Percentiles rank a stretch among this genome's conserved stretches.
These are phyloP conservation scores for Pachydiplax longipennis DNA, from an alignment of 2,888 invertebrate species.

Conservation along the genomic window DNA sequence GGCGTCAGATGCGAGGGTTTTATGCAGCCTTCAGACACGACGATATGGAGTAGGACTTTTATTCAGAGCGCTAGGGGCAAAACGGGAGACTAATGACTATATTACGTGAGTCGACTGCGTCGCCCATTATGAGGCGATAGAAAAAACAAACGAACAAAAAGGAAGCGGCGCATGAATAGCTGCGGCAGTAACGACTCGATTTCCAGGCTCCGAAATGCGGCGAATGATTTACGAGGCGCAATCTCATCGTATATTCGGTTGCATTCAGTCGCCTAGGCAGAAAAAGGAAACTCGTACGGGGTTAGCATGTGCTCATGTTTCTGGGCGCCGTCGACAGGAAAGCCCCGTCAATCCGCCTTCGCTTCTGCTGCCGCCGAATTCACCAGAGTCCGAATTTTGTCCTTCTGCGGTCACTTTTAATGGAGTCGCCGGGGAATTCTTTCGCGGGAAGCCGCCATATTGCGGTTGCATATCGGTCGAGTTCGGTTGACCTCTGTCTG, in stretches of 20 bases:
- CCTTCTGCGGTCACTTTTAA: conserved; percentile 20
- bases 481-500: conserved; percentile 8
- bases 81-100: conserved; percentile 26
- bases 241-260: conserved; percentile 34
- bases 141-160: conserved; percentile 6
- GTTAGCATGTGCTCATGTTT: background rate
- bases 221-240: conserved; percentile 13
- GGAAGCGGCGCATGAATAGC: background rate
- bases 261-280: background rate
- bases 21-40: too few species aligned
- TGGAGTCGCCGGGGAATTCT: conserved; percentile 26
- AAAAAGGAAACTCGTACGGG: background rate
- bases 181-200: conserved; percentile 24
- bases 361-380: conserved; percentile 11
- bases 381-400: background rate
- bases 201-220: background rate
- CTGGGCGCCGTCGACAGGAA: background rate
- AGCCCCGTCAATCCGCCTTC: background rate
- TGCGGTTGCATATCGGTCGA: conserved; percentile 20
- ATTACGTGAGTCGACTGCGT: conserved; percentile 11
- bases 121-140: conserved; percentile 6
- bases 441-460: conserved; percentile 1
- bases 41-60: too few species aligned
- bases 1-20: too few species aligned
- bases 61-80: background rate